Evolutionary conservation across 2,888 invertebrate species (phyloP).

Genomic region (Hoplodrina blanda): DNA sequence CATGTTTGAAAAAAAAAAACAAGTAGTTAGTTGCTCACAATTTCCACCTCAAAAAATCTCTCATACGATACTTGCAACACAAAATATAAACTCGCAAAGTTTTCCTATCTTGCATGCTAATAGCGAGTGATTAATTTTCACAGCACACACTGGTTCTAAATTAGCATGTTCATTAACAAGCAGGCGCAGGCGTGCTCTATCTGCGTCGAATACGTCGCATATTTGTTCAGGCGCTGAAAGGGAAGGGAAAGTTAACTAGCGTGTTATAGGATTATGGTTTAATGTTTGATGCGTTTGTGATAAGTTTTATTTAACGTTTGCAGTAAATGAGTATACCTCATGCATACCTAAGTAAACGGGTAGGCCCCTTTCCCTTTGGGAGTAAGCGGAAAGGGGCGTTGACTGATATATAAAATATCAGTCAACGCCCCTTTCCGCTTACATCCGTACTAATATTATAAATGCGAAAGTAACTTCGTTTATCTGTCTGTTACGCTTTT

Average conservation of each 20-base stretch:
- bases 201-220: slow-evolving; percentile 17
- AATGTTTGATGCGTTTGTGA: slow-evolving; percentile 14
- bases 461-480: too few species aligned
- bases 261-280: slow-evolving; percentile 20
- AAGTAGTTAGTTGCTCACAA: not conserved
- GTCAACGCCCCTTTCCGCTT: too few species aligned
- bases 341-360: not conserved
- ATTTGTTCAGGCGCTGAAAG: slow-evolving; percentile 42
- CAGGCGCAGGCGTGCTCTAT: slow-evolving; percentile 43
- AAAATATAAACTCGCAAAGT: slow-evolving; percentile 8
- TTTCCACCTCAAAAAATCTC: not conserved
- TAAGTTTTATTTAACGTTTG: slow-evolving; percentile 1
- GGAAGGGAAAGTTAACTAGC: slow-evolving; percentile 11
- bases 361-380: not conserved
- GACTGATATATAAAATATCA: too few species aligned
- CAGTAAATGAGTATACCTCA: not conserved
- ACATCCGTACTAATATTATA: too few species aligned
- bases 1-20: too few species aligned
- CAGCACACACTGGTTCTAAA: slow-evolving; percentile 31
- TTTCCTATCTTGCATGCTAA: slow-evolving; percentile 29
- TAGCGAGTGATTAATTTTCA: slow-evolving; percentile 38
- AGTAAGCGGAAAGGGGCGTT: too few species aligned
- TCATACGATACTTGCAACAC: not conserved
- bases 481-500: too few species aligned
- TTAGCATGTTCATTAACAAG: slow-evolving; percentile 56